A percentile compares a stretch with the other conserved stretches of the same genome.
Conservation (phyloP, 1,140 invertebrate species). For the Holcopasites calliopsidis region DNA sequence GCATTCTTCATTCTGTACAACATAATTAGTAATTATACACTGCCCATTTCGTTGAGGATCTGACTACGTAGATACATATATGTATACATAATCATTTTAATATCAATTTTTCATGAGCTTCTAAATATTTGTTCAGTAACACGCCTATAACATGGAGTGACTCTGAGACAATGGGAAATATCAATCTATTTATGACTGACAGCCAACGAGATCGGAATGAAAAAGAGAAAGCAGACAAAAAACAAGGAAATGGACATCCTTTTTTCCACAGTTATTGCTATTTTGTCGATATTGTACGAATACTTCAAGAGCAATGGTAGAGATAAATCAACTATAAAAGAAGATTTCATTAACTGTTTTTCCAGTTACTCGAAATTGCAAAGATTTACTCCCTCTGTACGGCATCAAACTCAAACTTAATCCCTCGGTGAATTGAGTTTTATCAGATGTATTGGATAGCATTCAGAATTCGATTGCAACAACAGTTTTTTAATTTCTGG, state of each 20-base stretch:
- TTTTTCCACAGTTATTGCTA: no score
- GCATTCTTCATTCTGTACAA: no score
- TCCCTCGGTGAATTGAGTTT: background rate
- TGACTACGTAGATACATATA: no score
- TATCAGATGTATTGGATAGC: background rate
- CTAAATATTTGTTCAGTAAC: no score
- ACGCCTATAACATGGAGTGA: no score
- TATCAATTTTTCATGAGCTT: no score
- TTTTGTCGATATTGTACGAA: no score
- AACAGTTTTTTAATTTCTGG: background rate
- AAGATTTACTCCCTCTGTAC: background rate
- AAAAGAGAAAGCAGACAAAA: background rate
- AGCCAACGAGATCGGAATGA: constrained; percentile 1
- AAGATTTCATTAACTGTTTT: background rate
- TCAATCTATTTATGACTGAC: background rate
- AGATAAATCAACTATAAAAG: background rate
- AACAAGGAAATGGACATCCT: constrained; percentile 9
- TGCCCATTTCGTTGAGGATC: no score
- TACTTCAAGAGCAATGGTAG: no score
- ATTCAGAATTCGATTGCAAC: no score
- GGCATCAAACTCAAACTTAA: constrained; percentile 8
- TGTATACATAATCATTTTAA: no score
- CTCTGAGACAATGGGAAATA: background rate
- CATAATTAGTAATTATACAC: no score
- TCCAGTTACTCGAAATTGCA: background rate